Evolutionary conservation across 2,797 vertebrate genomes (phyloP), one percentile per base, ranked within the genome.

Genomic region (Hoplostethus atlanticus): DNA sequence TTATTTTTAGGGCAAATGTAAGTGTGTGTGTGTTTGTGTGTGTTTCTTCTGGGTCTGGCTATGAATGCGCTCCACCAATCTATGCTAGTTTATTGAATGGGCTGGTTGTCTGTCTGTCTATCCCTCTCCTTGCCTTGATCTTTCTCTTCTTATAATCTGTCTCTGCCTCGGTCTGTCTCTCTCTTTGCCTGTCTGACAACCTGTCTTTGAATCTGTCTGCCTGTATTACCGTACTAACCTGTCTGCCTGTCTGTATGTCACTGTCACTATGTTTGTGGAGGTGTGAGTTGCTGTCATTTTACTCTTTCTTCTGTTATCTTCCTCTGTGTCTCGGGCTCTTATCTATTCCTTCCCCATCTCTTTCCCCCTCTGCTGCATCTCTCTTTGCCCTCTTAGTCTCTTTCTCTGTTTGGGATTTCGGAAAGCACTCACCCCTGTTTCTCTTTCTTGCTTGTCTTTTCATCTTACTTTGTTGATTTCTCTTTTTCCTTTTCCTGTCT

Each of bases 401-500:
- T 77, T 47, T 81, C 73, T 79, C 31, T 52, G 54, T 84, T 58
- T 83, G 60, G 47, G 57, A 63, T 83, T 71, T 82, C 46, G 51
- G 2, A 74, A 79, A 76, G 30, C 67, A 46, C 79, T 90, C 76
- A 62, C 76, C 76, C 44, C 65, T 84, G 47, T 84, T 79, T 68
- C 53, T 81, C 46, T 75, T 47, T 71, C 3, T 71, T 2, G 70
- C 80, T 83, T 69, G 47, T 80, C 68, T 80, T 80, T 79, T 76
- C 77, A 76, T 78, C 74, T 73, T 60, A 84, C 77, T 87, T 83
- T 77, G 68, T 91, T 87, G 76, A 89, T 87, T 83, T 82, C 79
- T 89, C 80, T 88, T 73, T 62, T 55, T 85, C 61, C 52, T 82
- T 67, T 80, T 81, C 84, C 81, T 93, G 80, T 90, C 77, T 93